Percentiles rank a stretch among this genome's conserved stretches.
phyloP scores from a whole-genome alignment of 1,140 invertebrate genomes.

The Chironomus tepperi region DNA sequence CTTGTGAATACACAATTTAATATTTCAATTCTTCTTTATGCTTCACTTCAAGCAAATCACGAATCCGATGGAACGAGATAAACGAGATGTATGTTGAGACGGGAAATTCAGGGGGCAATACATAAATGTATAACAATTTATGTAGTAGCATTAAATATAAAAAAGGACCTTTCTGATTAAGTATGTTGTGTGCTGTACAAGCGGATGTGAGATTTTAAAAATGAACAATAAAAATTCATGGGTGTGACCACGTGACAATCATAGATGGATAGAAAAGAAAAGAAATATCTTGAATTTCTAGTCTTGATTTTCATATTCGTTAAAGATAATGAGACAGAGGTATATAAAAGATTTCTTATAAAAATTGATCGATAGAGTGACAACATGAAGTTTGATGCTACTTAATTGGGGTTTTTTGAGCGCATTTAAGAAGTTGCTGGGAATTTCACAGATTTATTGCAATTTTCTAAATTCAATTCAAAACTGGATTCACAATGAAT shows the following conservation, averaged over 20 bases:
- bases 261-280: too few species aligned
- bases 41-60: background rate
- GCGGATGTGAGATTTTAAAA: constrained; percentile 9
- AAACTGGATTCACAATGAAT: too few species aligned
- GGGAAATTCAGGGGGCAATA: background rate
- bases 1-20: background rate
- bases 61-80: constrained; percentile 6
- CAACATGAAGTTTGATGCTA: too few species aligned
- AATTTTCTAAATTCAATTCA: too few species aligned
- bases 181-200: background rate
- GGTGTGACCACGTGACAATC: constrained; percentile 23
- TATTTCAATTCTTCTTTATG: background rate
- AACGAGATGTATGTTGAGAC: background rate
- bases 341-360: too few species aligned
- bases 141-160: background rate
- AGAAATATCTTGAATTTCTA: background rate
- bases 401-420: too few species aligned
- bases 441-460: too few species aligned
- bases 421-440: too few species aligned
- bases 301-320: too few species aligned
- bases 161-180: background rate
- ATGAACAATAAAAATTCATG: constrained; percentile 20
- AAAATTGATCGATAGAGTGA: too few species aligned
- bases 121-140: too few species aligned
- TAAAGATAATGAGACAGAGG: too few species aligned